Evolutionary conservation across 2,113 vertebrate genomes (phyloP), one percentile per base, ranked within the genome.

Genomic region (Bufo bufo): DNA sequence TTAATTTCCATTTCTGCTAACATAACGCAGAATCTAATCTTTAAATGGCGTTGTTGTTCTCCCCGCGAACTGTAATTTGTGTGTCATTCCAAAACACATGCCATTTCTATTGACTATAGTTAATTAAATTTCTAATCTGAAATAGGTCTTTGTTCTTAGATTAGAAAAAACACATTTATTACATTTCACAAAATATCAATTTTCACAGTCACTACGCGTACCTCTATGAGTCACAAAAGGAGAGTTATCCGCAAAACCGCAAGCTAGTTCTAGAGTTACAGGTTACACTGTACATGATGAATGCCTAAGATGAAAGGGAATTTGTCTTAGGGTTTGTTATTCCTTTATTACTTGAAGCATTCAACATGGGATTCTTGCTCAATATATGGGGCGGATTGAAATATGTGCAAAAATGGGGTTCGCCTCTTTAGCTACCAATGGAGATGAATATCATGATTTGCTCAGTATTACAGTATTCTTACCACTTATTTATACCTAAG

Each of bases 181-280:
- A 87, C 82, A 82, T 87, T 87, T 87, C 49, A 87, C 77, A 87
- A 72, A 69, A 82, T 71, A 80, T 87, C 85, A 87, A 87, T 81
- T 63, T 54, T 72, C 63, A 77, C 63, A 80, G 77, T 45, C 19
- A 58, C 63, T 58, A 59, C 81, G 17, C 47, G 6, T 33, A 43
- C 49, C 49, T 17, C 61, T 13, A 52, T 33, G 20, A 87, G n/a
- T 87, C 17, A 45, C 12, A 52, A 20, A 20, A 47, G n/a, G 71
- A 59, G 84, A 85, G 59, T 74, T 33, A 17, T 5, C 4, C 11
- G n/a, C 49, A n/a, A 13, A 33, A 19, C 58, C 79, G 58, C 63
- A 43, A 47, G 23, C 13, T 54, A 52, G 20, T 83, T 65, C 63
- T 50, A 52, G 66, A 84, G 45, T 80, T 80, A 80, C 77, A 80